These are phyloP conservation scores for Phaethornis superciliosus DNA, from an alignment of 2,113 vertebrate species.

Conservation along the genomic window DNA sequence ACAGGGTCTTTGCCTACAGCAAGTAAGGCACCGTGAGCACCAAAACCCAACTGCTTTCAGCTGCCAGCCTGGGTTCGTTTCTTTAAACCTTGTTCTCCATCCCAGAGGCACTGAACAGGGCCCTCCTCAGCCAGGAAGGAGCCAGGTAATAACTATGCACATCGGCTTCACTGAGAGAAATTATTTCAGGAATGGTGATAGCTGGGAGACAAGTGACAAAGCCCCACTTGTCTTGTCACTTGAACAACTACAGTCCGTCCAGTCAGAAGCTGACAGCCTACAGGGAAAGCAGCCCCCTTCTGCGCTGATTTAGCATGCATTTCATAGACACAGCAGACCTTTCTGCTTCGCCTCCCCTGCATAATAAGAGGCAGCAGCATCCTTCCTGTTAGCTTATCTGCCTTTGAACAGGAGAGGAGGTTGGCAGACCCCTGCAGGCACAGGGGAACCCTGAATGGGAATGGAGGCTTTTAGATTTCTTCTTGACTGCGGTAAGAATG, in stretches of 20 bases:
- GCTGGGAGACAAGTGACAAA: background rate
- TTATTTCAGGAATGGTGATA: background rate
- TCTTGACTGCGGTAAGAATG: background rate
- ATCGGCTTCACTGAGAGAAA: background rate
- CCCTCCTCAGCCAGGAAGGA: background rate
- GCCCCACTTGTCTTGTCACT: background rate
- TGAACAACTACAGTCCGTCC: background rate
- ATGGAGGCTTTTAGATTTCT: background rate
- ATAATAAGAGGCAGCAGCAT: background rate
- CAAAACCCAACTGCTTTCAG: accelerated
- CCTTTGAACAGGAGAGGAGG: background rate
- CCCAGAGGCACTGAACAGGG: background rate
- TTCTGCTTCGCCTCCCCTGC: slow-evolving; percentile 15
- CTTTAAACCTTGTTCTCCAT: background rate
- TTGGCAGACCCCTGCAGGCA: slow-evolving; percentile 17
- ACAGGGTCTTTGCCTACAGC: background rate
- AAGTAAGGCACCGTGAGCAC: background rate
- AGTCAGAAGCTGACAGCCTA: background rate
- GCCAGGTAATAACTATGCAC: background rate
- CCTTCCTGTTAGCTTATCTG: background rate
- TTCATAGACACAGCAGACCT: background rate
- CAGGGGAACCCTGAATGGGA: background rate
- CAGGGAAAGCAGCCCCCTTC: background rate
- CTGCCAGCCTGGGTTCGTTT: background rate
- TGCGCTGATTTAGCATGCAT: background rate